Percentiles rank a stretch among this genome's conserved stretches.
Evolutionary conservation across 30 jellyfish, hydroid and myxozoan species (phyloP).

Genomic region (Turritopsis dohrnii): DNA sequence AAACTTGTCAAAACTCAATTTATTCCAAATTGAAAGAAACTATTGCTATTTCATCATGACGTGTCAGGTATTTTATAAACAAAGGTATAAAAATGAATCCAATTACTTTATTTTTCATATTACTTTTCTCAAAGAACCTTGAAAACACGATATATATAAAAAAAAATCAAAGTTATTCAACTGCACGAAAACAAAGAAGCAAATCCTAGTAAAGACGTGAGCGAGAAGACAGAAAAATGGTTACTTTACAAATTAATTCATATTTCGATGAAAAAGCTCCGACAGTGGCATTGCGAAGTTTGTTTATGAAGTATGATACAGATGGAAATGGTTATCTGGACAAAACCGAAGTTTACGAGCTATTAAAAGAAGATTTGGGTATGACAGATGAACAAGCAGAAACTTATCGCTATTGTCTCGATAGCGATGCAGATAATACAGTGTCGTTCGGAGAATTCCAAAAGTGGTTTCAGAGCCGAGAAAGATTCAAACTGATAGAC

Average conservation of each 20-base stretch:
- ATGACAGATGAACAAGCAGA: constrained; percentile 30
- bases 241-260: neutral
- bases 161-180: neutral
- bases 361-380: constrained; percentile 27
- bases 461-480: constrained; percentile 1
- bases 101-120: too few relatives aligned
- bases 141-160: too few relatives aligned
- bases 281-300: constrained; percentile 2
- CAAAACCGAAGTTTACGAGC: neutral
- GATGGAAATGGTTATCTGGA: constrained; percentile 10
- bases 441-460: constrained; percentile 17
- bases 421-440: neutral
- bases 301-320: constrained; percentile 8
- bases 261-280: constrained; percentile 11
- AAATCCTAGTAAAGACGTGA: too few relatives aligned
- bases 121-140: too few relatives aligned
- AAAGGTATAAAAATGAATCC: too few relatives aligned
- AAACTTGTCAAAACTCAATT: too few relatives aligned
- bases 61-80: too few relatives aligned
- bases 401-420: constrained; percentile 14
- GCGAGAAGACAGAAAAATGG: neutral
- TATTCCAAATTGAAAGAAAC: too few relatives aligned
- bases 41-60: too few relatives aligned
- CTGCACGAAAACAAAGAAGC: too few relatives aligned
- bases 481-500: neutral